Conservation (phyloP, 2,113 vertebrate genomes). For the Colinus virginianus region DNA sequence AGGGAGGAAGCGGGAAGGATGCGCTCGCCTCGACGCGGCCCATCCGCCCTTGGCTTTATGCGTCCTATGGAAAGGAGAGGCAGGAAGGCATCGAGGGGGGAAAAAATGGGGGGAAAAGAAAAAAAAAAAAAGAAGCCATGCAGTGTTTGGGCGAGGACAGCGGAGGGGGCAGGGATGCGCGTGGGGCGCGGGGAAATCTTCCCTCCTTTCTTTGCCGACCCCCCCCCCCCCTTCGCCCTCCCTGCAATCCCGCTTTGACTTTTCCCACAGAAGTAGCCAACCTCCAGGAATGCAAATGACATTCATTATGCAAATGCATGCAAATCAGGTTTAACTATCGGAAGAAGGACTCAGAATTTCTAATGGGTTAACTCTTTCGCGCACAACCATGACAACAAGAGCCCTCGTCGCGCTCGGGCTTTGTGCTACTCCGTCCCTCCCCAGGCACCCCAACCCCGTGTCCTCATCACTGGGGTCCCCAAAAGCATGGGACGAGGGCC, state of each 20-base stretch:
- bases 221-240: slow-evolving; percentile 56
- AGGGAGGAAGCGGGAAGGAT: slow-evolving; percentile 8
- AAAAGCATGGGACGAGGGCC: not conserved
- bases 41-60: slow-evolving; percentile 54
- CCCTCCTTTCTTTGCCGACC: slow-evolving; percentile 73
- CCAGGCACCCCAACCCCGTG: not conserved
- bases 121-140: slow-evolving; percentile 2
- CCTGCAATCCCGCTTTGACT: slow-evolving; percentile 87
- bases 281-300: slow-evolving; percentile 98
- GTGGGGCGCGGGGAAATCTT: slow-evolving; percentile 33
- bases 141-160: not conserved
- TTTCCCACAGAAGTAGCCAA: slow-evolving; percentile 95
- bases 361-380: slow-evolving; percentile 79
- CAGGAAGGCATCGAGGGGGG: not conserved
- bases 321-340: slow-evolving; percentile 98
- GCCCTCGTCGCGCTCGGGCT: slow-evolving; percentile 4
- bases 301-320: slow-evolving; percentile 99
- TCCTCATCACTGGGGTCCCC: not conserved
- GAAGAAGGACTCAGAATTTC: slow-evolving; percentile 83
- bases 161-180: not conserved
- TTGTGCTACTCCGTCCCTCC: not conserved
- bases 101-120: not conserved
- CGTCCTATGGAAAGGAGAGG: slow-evolving; percentile 11
- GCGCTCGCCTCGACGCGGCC: slow-evolving; percentile 45
- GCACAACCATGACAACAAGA: not conserved